Evolutionary conservation across 2,797 vertebrate genomes (phyloP).

Genomic region (Australoheros facetus): DNA sequence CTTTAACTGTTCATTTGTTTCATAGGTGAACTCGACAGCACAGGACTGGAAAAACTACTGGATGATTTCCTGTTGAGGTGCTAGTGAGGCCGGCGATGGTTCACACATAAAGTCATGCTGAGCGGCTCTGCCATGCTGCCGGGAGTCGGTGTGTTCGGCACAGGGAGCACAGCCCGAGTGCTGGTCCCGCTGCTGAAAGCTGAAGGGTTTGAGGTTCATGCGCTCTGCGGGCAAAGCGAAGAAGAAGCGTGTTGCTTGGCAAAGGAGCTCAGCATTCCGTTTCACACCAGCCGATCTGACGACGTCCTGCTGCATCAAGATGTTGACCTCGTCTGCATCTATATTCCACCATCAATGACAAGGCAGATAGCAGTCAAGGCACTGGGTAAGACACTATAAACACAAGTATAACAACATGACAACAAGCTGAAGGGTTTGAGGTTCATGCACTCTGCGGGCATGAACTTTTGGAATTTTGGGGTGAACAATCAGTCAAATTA

Average conservation of each 20-base stretch:
- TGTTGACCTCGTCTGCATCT: constrained; percentile 96
- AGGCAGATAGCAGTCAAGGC: constrained; percentile 97
- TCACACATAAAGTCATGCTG: constrained; percentile 39
- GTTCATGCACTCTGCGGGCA: too few relatives aligned
- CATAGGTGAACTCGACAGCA: constrained; percentile 23
- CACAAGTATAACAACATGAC: background rate
- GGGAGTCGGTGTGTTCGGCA: constrained; percentile 96
- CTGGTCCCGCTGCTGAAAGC: constrained; percentile 91
- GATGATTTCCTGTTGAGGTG: constrained; percentile 13
- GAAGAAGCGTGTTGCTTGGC: constrained; percentile 92
- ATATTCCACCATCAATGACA: constrained; percentile 94
- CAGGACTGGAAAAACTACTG: constrained; percentile 13
- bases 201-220: constrained; percentile 95
- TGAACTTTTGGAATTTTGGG: too few relatives aligned
- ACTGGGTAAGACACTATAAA: constrained; percentile 83
- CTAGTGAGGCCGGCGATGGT: constrained; percentile 39
- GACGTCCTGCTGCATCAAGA: constrained; percentile 95
- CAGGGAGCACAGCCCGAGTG: constrained; percentile 91
- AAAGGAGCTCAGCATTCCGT: constrained; percentile 90
- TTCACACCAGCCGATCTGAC: constrained; percentile 93
- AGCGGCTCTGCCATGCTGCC: constrained; percentile 85
- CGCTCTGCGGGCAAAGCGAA: constrained; percentile 93
- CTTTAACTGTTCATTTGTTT: constrained; percentile 14
- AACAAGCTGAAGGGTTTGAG: too few relatives aligned
- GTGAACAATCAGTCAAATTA: too few relatives aligned